Evolutionary conservation across 2,888 invertebrate genomes (phyloP).

Genomic region (Chydorus sphaericus): DNA sequence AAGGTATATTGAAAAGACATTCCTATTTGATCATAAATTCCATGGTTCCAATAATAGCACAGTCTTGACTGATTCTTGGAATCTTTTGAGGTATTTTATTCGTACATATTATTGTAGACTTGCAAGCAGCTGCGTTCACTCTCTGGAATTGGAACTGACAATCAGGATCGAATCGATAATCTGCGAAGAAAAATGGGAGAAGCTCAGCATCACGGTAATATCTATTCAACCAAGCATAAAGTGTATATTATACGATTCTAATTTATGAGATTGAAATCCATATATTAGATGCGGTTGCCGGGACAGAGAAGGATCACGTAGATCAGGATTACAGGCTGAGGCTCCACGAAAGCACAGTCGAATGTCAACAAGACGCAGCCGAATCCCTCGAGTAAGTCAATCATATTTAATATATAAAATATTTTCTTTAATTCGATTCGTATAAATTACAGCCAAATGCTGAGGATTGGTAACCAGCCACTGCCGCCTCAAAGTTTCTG

Average conservation of each 20-base stretch:
- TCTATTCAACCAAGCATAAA: not conserved
- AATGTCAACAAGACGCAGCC: slow-evolving; percentile 39
- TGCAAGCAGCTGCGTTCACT: slow-evolving; percentile 57
- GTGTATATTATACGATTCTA: not conserved
- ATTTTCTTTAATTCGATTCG: not conserved
- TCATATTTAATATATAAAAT: not conserved
- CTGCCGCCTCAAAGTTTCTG: slow-evolving; percentile 31
- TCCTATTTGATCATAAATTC: not conserved
- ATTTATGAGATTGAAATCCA: not conserved
- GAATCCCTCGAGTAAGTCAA: slow-evolving; percentile 41
- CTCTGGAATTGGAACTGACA: slow-evolving; percentile 37
- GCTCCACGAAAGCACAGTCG: slow-evolving; percentile 48
- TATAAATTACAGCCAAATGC: not conserved
- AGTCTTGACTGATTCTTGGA: too few relatives aligned
- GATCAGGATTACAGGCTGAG: slow-evolving; percentile 59
- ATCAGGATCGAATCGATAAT: slow-evolving; percentile 39
- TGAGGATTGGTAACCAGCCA: not conserved
- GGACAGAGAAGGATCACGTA: slow-evolving; percentile 66
- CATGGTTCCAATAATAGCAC: not conserved
- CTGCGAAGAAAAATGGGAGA: slow-evolving; percentile 29
- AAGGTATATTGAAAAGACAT: too few relatives aligned
- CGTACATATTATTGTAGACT: slow-evolving; percentile 30
- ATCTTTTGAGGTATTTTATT: not conserved
- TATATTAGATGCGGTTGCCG: slow-evolving; percentile 57
- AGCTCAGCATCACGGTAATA: slow-evolving; percentile 60